Base-by-base conservation (phyloP, 2,797 vertebrate species). In the Anguilla marmorata region DNA sequence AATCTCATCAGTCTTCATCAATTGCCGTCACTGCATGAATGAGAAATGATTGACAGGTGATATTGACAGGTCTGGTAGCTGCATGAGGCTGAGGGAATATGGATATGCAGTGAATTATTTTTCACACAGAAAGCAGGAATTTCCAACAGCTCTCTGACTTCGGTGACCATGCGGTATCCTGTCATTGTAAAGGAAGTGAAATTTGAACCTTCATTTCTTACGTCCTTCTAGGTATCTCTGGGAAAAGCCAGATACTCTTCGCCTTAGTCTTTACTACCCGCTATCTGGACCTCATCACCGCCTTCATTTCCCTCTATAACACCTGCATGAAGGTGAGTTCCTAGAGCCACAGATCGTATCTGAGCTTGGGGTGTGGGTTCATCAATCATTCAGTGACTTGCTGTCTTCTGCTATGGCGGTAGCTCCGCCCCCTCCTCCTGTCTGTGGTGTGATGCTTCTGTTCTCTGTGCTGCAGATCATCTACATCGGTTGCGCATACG, bases 181-280 rank as follows among this genome's bases (percentile, higher is more conserved):
- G 33, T 41, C 33, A 37, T 79, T 7, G 24, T 16, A 14, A 72
- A 30, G 33, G 33, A 79, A 41, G 12, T 79, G 74, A 79, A 37
- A 79, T 41, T 0, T 37, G 1, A 66, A 33, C 16, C 27, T 21
- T 3, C 85, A 27, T 21, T 19, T 79, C 79, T 90, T 24, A 30
- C 72, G 3, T 41, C 88, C 63, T 92, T 93, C 79, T 85, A 99
- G 99, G 99, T 91, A 99, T 99, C 94, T 99, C 99, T 94, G 99
- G 98, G 91, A 99, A 99, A 95, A 99, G 98, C 93, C 99, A 99
- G 94, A 98, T 99, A 92, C 97, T 99, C 80, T 99, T 99, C 96
- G 98, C 98, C 91, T 93, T 99, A 89, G 98, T 99, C 92, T 99
- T 99, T 93, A 99, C 98, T 89, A 98, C 98, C 50, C 97, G 99